phyloP scores from a whole-genome alignment of 2,888 invertebrate genomes.

The Desoria tigrina region DNA sequence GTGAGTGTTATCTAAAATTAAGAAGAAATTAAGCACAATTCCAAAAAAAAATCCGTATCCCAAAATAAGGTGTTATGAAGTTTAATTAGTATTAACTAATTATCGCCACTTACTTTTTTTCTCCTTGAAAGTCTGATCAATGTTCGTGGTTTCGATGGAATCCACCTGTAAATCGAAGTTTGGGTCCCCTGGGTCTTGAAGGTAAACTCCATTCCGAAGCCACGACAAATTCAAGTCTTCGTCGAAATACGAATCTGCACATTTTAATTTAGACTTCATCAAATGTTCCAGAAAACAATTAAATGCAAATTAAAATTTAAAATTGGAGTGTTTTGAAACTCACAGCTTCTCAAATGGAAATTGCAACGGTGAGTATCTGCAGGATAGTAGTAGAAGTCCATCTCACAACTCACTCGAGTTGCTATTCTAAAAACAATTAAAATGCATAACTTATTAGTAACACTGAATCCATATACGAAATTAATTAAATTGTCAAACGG shows the following conservation, averaged over 20 bases:
- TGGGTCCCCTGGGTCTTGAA: conserved; percentile 39
- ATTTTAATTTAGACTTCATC: too few species aligned
- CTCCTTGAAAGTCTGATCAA: conserved; percentile 33
- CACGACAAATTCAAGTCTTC: conserved; percentile 35
- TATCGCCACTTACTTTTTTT: conserved; percentile 25
- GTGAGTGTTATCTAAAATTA: conserved; percentile 28
- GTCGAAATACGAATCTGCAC: conserved; percentile 34
- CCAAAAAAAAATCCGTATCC: too few species aligned
- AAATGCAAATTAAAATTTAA: not conserved
- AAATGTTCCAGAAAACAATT: not conserved
- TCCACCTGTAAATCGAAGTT: conserved; percentile 41
- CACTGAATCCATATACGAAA: too few species aligned
- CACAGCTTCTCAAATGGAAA: conserved; percentile 42
- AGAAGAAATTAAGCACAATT: too few species aligned
- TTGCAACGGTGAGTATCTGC: conserved; percentile 47
- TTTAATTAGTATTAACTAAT: too few species aligned
- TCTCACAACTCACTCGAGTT: conserved; percentile 34
- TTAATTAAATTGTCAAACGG: conserved; percentile 6
- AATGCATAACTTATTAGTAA: conserved; percentile 5
- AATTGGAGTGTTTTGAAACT: too few species aligned
- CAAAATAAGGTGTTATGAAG: too few species aligned
- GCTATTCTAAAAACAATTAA: conserved; percentile 21
- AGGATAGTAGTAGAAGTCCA: conserved; percentile 40
- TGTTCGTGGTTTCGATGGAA: conserved; percentile 31
- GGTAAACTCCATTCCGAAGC: conserved; percentile 37